These are phyloP conservation scores for Pristionchus fissidentatus DNA, from an alignment of 2,888 invertebrate species.

Conservation along the genomic window DNA sequence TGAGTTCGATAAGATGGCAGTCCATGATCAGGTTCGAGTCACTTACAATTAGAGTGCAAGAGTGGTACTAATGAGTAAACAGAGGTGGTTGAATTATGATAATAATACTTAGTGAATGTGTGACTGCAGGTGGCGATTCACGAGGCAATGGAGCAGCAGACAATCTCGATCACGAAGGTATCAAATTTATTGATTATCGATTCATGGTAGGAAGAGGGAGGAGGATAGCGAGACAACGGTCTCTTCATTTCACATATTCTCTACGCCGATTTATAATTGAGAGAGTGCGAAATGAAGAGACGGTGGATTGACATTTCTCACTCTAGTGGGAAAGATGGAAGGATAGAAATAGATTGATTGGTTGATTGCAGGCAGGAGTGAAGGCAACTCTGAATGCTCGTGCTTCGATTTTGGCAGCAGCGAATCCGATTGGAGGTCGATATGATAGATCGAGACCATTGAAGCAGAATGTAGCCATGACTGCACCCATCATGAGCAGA, in stretches of 20 bases:
- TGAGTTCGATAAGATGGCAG: conserved; percentile 99
- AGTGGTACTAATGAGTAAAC: background rate
- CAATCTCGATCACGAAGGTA: conserved; percentile 93
- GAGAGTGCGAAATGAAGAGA: too few relatives aligned
- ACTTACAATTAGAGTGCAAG: too few relatives aligned
- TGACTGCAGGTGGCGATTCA: conserved; percentile 94
- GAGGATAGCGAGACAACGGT: too few relatives aligned
- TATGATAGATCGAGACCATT: conserved; percentile 91
- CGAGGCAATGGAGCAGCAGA: conserved; percentile 99
- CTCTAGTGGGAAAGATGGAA: background rate
- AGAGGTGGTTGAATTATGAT: background rate
- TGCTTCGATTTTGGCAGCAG: conserved; percentile 96
- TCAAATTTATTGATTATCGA: background rate
- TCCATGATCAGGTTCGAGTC: conserved; percentile 89
- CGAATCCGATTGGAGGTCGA: conserved; percentile 96
- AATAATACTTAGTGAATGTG: background rate
- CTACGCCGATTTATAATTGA: too few relatives aligned
- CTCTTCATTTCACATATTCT: too few relatives aligned
- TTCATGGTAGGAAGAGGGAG: background rate
- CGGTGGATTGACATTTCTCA: conserved; percentile 45
- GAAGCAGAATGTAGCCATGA: conserved; percentile 92
- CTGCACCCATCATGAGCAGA: conserved; percentile 98
- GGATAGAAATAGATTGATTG: background rate
- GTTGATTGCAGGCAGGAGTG: conserved; percentile 67
- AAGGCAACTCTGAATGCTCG: conserved; percentile 95